Evolutionary conservation across 2,888 invertebrate species (phyloP).

Genomic region (Drosophila formosana): DNA sequence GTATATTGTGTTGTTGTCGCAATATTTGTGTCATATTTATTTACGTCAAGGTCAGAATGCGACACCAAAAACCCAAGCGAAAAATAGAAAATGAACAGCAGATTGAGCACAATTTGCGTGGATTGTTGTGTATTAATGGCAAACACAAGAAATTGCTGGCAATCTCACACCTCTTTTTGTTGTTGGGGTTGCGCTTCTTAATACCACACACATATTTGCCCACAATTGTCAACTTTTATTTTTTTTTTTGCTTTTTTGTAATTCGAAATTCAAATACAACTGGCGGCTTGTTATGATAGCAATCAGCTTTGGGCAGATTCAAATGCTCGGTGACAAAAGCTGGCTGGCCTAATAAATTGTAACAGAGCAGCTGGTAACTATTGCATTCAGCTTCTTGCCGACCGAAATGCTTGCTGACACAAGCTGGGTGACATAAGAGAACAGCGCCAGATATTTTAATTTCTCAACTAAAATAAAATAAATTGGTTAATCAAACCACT

Average conservation of each 20-base stretch:
- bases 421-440: no score
- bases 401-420: no score
- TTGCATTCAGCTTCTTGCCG: no score
- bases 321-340: conserved; percentile 3
- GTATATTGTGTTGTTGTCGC: conserved; percentile 23
- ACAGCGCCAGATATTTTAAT: no score
- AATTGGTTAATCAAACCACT: no score
- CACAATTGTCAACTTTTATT: background rate
- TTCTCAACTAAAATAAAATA: no score
- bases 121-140: conserved; percentile 17
- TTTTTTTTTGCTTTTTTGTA: background rate
- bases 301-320: background rate
- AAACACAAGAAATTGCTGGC: conserved; percentile 5
- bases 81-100: conserved; percentile 1
- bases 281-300: background rate
- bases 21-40: conserved; percentile 67
- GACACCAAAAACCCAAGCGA: conserved; percentile 3
- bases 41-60: conserved; percentile 58
- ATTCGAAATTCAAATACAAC: conserved; percentile 13
- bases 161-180: conserved; percentile 2
- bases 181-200: background rate
- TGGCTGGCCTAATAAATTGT: background rate
- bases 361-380: background rate
- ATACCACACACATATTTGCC: background rate
- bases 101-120: conserved; percentile 25